Evolutionary conservation across 2,797 vertebrate species (phyloP).

Genomic region (Limosa lapponica): DNA sequence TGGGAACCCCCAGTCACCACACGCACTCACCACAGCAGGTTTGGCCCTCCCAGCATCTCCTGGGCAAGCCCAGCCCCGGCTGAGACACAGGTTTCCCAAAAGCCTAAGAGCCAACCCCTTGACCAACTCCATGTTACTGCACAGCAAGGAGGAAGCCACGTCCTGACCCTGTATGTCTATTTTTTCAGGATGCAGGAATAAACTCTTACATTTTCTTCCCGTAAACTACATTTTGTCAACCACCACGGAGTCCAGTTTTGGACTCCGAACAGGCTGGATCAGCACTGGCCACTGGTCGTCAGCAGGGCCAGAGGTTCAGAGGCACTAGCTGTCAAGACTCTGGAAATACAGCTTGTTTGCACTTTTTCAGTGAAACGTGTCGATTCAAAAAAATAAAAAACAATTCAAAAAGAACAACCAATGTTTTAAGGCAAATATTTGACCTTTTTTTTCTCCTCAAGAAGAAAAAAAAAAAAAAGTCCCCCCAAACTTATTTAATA

Average conservation of each 20-base stretch:
- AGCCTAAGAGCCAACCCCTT: neutral
- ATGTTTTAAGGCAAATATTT: neutral
- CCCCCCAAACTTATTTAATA: neutral
- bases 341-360: neutral
- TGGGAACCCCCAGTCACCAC: neutral
- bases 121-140: neutral
- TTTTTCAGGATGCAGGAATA: neutral
- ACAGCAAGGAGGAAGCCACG: rapidly evolving
- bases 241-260: neutral
- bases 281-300: neutral
- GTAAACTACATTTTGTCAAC: neutral
- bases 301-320: neutral
- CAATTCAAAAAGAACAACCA: neutral
- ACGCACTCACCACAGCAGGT: neutral
- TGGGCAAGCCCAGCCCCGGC: neutral
- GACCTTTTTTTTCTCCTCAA: neutral
- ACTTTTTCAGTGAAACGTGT: neutral
- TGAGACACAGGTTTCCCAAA: neutral
- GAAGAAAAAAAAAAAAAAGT: neutral
- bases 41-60: neutral
- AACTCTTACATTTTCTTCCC: neutral
- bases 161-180: neutral
- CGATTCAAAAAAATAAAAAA: neutral
- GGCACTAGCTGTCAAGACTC: neutral
- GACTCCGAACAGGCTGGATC: neutral